A percentile compares a stretch with the other conserved stretches of the same genome.
Conservation (phyloP, 2,113 vertebrate genomes). For the Pandion haliaetus region DNA sequence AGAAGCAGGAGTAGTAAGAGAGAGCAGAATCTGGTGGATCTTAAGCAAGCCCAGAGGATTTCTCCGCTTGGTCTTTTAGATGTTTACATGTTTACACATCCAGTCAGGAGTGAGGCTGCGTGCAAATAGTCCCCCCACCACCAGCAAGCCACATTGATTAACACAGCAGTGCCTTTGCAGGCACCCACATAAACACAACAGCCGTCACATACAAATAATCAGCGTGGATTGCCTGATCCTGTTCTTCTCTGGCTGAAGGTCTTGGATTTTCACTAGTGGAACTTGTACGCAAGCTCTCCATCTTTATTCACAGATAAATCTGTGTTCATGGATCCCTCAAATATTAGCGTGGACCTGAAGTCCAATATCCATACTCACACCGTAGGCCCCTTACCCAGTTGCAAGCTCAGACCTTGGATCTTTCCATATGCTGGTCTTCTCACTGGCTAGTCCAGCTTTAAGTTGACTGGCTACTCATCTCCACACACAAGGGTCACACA, state of each 20-base stretch:
- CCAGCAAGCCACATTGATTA: not conserved
- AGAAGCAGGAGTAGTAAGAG: not conserved
- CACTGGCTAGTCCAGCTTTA: not conserved
- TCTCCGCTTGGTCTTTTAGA: not conserved
- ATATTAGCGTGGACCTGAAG: not conserved
- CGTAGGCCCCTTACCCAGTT: not conserved
- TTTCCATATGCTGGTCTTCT: not conserved
- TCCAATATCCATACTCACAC: not conserved
- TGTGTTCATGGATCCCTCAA: not conserved
- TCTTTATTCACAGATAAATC: not conserved
- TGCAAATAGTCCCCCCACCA: not conserved
- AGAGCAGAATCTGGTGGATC: not conserved
- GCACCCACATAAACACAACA: too few species aligned
- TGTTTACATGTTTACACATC: not conserved
- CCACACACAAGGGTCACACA: not conserved
- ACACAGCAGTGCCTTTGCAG: not conserved
- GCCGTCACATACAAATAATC: not conserved
- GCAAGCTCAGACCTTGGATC: not conserved
- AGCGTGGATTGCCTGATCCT: not conserved
- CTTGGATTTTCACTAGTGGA: not conserved
- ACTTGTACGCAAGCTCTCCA: not conserved
- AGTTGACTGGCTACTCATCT: not conserved
- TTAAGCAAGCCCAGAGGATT: not conserved
- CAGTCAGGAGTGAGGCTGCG: rapidly evolving
- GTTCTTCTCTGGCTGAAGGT: not conserved